Conservation (phyloP, 2,113 vertebrate genomes). For the Eulemur rufifrons region DNA sequence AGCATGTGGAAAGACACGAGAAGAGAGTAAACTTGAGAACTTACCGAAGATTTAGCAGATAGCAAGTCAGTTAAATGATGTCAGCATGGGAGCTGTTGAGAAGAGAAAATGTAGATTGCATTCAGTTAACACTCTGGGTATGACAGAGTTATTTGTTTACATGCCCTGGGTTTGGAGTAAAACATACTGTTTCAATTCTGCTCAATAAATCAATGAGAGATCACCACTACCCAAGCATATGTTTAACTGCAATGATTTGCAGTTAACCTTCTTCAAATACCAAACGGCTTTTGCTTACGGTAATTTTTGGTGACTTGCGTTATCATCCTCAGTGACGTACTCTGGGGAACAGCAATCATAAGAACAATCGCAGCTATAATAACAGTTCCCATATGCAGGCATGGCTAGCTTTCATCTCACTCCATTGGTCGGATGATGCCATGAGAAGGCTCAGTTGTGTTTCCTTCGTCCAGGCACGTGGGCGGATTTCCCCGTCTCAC, state of each 20-base stretch:
- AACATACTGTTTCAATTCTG: too few species aligned
- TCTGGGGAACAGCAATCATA: too few species aligned
- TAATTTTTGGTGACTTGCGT: too few species aligned
- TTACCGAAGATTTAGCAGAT: too few species aligned
- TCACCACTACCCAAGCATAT: background rate
- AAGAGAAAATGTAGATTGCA: too few species aligned
- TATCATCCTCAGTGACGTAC: accelerated
- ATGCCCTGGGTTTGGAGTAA: too few species aligned
- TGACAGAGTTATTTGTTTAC: background rate
- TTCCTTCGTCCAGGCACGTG: accelerated
- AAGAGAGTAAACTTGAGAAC: background rate
- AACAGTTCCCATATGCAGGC: too few species aligned
- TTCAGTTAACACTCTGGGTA: too few species aligned
- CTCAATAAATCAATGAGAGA: too few species aligned
- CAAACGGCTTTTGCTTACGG: background rate
- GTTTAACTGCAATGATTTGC: too few species aligned
- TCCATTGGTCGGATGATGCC: accelerated
- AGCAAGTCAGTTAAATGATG: background rate
- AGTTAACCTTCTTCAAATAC: background rate
- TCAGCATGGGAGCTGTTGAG: too few species aligned
- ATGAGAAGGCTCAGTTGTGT: accelerated
- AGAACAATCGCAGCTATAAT: too few species aligned
- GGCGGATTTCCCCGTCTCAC: accelerated
- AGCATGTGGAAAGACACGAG: background rate
- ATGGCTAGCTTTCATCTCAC: accelerated